Base-by-base conservation (phyloP, 2,888 invertebrate species). In the Cremastinae sp. region DNA sequence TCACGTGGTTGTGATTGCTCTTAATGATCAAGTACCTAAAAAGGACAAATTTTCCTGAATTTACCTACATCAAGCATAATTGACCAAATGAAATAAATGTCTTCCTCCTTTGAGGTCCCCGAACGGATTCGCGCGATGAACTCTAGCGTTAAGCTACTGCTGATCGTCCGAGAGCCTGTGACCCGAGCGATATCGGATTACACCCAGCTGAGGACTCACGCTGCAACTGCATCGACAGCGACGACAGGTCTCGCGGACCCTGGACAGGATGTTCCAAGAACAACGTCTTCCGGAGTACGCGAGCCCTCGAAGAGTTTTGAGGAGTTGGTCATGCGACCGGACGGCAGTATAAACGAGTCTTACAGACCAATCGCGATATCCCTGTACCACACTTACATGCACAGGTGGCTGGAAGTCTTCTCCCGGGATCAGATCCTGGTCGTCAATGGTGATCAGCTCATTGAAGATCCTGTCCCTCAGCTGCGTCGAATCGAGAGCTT, bases 101-200 rank as follows among this genome's bases (percentile, higher is more conserved):
- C 8, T 7, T 14, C 14, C 14, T 53, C 51, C 71, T 12, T 70
- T 14, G 81, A 96, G 94, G 98, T 97, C 37, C 98, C 99, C 9
- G 96, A 97, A 90, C 92, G 99, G 79, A 97, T 99, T 65, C 93
- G 95, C 81, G 96, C 96, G 74, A 97, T 99, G 97, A 98, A 99
- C 91, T 94, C 96, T 7, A 95, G 96, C 87, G 95, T 98, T 76
- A 96, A 97, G 84, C 91, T 99, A 74, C 93, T 99, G 78, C 92
- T 99, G 82, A 97, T 99, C 85, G 96, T 99, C 18, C 93, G 99
- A 10, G 97, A 99, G 90, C 99, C 99, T 1, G 97, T 98, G 68
- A 97, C 96, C 14, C 92, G 99, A 69, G 96, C 98, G 62, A 96
- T 99, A 85, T 98, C 98, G 10, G 99, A 99, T 92, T 98, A 98